A percentile compares a stretch with the other conserved stretches of the same genome.
phyloP scores from a whole-genome alignment of 2,797 vertebrate species.

The Poeciliopsis paucimaculata region DNA sequence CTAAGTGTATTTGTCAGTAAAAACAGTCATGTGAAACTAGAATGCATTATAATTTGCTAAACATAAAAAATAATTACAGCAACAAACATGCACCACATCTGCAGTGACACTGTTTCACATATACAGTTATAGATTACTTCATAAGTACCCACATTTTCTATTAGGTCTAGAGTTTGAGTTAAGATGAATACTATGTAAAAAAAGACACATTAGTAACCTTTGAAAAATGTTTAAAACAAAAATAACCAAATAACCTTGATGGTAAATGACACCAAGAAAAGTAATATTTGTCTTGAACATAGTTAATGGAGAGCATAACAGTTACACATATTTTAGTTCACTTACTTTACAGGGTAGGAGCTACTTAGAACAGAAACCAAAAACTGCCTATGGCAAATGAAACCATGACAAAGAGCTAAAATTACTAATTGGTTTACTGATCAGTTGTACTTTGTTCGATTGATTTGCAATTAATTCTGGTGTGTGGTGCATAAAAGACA shows the following conservation, averaged over 20 bases:
- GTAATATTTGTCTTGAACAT: not conserved
- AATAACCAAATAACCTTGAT: not conserved
- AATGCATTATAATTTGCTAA: not conserved
- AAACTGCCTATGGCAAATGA: constrained; percentile 79
- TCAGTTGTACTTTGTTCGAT: constrained; percentile 99
- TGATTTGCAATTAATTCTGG: constrained; percentile 99
- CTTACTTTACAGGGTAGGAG: constrained; percentile 1
- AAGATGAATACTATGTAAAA: not conserved
- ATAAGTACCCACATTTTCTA: not conserved
- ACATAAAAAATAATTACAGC: not conserved
- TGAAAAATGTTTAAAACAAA: not conserved
- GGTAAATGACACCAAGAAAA: not conserved
- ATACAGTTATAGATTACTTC: not conserved
- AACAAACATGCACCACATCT: not conserved
- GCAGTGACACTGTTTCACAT: not conserved
- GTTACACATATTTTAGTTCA: not conserved
- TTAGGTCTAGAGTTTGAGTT: not conserved
- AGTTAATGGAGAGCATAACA: constrained; percentile 7
- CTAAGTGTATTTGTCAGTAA: not conserved
- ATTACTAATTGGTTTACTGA: constrained; percentile 99
- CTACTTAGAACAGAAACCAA: not conserved
- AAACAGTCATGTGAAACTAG: not conserved
- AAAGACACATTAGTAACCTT: not conserved
- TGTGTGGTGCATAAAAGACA: constrained; percentile 91
- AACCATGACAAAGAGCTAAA: constrained; percentile 92